A percentile compares a stretch with the other conserved stretches of the same genome.
These are phyloP conservation scores for Otis tarda DNA, from an alignment of 2,113 vertebrate species.

Conservation along the genomic window DNA sequence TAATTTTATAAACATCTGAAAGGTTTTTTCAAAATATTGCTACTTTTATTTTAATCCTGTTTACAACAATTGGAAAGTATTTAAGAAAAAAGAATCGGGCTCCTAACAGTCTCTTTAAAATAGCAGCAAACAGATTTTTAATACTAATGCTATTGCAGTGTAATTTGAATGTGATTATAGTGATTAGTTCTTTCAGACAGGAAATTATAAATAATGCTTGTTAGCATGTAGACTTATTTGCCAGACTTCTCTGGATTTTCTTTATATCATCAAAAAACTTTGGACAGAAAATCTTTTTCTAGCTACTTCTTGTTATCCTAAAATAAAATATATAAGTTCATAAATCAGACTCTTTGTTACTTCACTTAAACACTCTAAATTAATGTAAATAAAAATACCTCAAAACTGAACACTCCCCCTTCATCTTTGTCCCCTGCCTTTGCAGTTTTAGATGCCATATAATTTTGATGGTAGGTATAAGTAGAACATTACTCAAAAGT, in stretches of 20 bases:
- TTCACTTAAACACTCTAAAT: background rate
- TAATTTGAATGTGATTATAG: constrained; percentile 23
- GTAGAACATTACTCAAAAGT: background rate
- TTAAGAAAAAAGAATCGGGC: background rate
- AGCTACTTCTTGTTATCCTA: background rate
- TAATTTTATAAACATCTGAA: background rate
- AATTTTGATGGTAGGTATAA: background rate
- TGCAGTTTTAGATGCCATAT: background rate
- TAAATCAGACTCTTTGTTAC: background rate
- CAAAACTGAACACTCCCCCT: background rate
- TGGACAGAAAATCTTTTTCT: background rate
- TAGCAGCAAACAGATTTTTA: background rate
- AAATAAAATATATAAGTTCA: background rate
- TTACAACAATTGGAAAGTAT: background rate
- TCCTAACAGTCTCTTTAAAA: background rate
- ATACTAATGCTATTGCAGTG: background rate
- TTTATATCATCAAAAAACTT: background rate
- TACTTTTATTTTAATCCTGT: background rate
- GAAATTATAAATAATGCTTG: background rate
- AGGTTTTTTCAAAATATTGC: background rate
- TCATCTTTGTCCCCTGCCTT: background rate
- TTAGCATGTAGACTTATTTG: background rate
- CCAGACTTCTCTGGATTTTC: background rate
- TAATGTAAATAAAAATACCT: background rate
- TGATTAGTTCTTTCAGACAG: constrained; percentile 5